These are phyloP conservation scores for Chirona hameri DNA, from an alignment of 2,888 invertebrate species.

Conservation along the genomic window DNA sequence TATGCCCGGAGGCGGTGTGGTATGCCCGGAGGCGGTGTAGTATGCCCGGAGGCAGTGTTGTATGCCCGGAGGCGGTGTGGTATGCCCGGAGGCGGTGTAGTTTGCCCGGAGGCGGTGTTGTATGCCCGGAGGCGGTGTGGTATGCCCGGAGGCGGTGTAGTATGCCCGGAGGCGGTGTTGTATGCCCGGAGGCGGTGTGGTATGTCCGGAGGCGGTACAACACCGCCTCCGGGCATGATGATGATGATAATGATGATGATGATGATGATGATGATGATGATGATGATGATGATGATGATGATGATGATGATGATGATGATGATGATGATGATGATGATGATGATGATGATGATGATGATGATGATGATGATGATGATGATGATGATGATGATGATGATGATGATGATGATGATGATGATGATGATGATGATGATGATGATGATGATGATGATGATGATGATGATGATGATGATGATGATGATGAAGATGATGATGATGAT, in stretches of 20 bases:
- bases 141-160: too few relatives aligned
- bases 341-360: slow-evolving; percentile 22
- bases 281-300: slow-evolving; percentile 22
- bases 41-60: too few relatives aligned
- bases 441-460: not conserved
- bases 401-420: not conserved
- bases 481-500: not conserved
- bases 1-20: too few relatives aligned
- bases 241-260: slow-evolving; percentile 22
- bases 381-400: not conserved
- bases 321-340: slow-evolving; percentile 22
- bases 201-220: too few relatives aligned
- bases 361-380: slow-evolving; percentile 22
- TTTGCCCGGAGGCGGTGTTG: too few relatives aligned
- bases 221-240: not conserved
- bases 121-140: too few relatives aligned
- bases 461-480: not conserved
- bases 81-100: too few relatives aligned
- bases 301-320: slow-evolving; percentile 22
- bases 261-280: slow-evolving; percentile 22
- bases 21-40: too few relatives aligned
- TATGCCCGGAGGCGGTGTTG: too few relatives aligned
- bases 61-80: too few relatives aligned
- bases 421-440: not conserved
- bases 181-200: too few relatives aligned